phyloP scores from a whole-genome alignment of 2,888 invertebrate genomes.

The Steromphala cineraria region DNA sequence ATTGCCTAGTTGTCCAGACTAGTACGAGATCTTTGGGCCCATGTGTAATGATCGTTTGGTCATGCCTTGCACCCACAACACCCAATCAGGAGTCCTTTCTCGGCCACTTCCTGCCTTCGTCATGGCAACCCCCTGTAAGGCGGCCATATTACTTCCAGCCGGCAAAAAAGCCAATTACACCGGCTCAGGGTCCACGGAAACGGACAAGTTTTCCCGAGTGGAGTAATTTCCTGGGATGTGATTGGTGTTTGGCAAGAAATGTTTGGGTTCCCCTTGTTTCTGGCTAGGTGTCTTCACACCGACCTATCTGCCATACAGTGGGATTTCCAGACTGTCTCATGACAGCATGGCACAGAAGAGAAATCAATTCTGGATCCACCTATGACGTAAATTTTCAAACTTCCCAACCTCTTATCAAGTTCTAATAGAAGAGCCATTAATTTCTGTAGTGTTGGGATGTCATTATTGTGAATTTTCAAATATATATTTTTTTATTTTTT shows the following conservation, averaged over 20 bases:
- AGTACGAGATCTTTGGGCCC: not conserved
- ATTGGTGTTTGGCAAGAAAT: conserved; percentile 24
- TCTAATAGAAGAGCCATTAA: too few relatives aligned
- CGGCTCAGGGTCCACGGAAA: conserved; percentile 2
- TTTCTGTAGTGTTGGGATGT: too few relatives aligned
- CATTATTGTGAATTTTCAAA: too few relatives aligned
- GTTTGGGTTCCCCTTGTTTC: conserved; percentile 18
- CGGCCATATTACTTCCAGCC: conserved; percentile 18
- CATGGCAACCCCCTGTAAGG: conserved; percentile 24
- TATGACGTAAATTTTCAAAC: not conserved
- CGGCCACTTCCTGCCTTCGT: conserved; percentile 20
- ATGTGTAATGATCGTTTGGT: conserved; percentile 17
- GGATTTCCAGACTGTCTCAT: not conserved
- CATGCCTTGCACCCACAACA: conserved; percentile 14
- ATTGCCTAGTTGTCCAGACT: conserved; percentile 5
- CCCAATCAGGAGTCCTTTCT: conserved; percentile 16
- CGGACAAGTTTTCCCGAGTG: conserved; percentile 23
- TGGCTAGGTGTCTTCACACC: not conserved
- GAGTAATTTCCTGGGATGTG: conserved; percentile 27
- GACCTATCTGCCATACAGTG: not conserved
- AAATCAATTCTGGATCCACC: not conserved
- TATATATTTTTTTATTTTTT: too few relatives aligned
- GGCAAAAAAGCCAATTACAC: conserved; percentile 23
- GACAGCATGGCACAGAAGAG: not conserved
- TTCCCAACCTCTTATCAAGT: too few relatives aligned